Evolutionary conservation across 2,888 invertebrate species (phyloP), one percentile per base, ranked within the genome.

Genomic region (Coecobrya sp.): DNA sequence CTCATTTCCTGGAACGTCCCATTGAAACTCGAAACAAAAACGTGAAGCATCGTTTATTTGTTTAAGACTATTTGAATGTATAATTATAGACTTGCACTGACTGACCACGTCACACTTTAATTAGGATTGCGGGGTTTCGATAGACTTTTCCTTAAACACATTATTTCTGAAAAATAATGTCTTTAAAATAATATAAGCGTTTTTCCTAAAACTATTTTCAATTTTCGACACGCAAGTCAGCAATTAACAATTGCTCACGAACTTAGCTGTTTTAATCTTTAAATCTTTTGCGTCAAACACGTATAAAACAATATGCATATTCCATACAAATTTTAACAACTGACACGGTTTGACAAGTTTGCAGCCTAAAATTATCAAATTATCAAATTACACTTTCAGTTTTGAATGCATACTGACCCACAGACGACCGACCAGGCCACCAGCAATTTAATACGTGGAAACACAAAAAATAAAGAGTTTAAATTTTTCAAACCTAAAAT

Each of bases 341-440:
- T 45, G 76, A 49, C 45, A 76, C 76, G 76, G 45, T 76, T 49
- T 76, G 25, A 76, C 76, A 76, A 76, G 76, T 22, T 49, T 49
- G 22, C 1, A 76, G 16, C 25, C 22, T 76, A 76, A 45, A 76
- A 76, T 76, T 76, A 76, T 13, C 49, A 76, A 76, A 76, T 49
- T 25, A 25, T 68, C 68, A 68, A 30, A 19, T 70, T 36, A 1
- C 10, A 65, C 0, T 27, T 65, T 25, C 1, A 55, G 19, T n/a
- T 55, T 55, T 19, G n/a, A 19, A 2, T 19, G 8, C n/a, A 55
- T 11, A 55, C n/a, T 7, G 55, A 19, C 55, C 55, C 19, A 1
- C 19, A n/a, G n/a, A n/a, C n/a, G 19, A n/a, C 13, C 55, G 19
- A n/a, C n/a, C 55, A 55, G 55, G n/a, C 55, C 55, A 55, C 55